Evolutionary conservation across 2,888 invertebrate species (phyloP).

Genomic region (Melinaea menophilus): DNA sequence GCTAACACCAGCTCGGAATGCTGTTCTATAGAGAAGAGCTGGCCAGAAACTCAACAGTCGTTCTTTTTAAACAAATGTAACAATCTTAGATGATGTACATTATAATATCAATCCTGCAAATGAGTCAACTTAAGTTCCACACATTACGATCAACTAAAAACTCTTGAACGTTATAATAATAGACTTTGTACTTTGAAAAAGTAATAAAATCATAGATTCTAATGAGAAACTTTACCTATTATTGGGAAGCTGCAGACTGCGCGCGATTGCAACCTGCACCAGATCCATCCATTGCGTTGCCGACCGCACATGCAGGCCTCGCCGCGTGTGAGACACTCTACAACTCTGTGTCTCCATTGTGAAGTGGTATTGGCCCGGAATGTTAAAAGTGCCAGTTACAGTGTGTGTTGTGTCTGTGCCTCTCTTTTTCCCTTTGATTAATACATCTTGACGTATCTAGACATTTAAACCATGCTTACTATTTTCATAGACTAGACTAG

Average conservation of each 20-base stretch:
- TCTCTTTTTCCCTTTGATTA: constrained; percentile 49
- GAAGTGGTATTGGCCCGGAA: constrained; percentile 85
- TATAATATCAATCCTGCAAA: too few relatives aligned
- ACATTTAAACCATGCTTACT: constrained; percentile 4
- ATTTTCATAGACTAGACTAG: neutral
- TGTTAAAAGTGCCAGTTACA: constrained; percentile 75
- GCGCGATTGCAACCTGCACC: constrained; percentile 76
- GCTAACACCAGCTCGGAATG: too few relatives aligned
- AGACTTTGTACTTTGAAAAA: too few relatives aligned
- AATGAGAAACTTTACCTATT: constrained; percentile 69
- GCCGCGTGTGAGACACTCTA: constrained; percentile 41
- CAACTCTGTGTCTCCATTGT: constrained; percentile 87
- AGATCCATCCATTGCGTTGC: constrained; percentile 82
- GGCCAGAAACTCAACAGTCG: too few relatives aligned
- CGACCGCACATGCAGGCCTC: constrained; percentile 55
- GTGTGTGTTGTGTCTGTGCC: constrained; percentile 67
- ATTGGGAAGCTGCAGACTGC: constrained; percentile 72
- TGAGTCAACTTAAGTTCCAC: too few relatives aligned
- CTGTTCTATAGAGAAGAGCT: too few relatives aligned
- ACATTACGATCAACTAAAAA: too few relatives aligned
- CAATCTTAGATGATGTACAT: too few relatives aligned
- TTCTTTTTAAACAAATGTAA: too few relatives aligned
- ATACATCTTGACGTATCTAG: constrained; percentile 56
- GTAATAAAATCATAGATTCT: too few relatives aligned
- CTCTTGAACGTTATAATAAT: too few relatives aligned